These are phyloP conservation scores for Eucidaris tribuloides DNA, from an alignment of 35 echinoderm and acorn worm species.

Conservation along the genomic window DNA sequence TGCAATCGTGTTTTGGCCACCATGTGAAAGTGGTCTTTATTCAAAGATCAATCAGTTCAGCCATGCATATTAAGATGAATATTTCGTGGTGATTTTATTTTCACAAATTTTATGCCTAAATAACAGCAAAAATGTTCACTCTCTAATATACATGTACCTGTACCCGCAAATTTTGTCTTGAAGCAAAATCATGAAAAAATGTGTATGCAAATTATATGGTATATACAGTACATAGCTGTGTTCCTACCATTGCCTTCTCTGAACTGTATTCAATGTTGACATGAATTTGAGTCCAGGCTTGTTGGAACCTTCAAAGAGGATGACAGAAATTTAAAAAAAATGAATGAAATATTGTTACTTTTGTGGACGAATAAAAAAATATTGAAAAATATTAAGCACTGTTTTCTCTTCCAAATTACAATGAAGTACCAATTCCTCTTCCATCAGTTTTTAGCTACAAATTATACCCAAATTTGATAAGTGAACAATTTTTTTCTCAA, in stretches of 20 bases:
- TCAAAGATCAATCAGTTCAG: too few species aligned
- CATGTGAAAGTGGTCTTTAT: too few species aligned
- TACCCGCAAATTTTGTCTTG: too few species aligned
- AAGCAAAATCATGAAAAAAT: too few species aligned
- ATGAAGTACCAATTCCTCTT: not conserved
- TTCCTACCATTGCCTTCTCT: slow-evolving; percentile 28
- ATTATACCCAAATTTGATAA: not conserved
- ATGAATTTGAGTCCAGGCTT: slow-evolving; percentile 45
- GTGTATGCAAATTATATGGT: not conserved
- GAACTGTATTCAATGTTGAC: slow-evolving; percentile 37
- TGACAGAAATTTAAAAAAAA: not conserved
- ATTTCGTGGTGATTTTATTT: too few species aligned
- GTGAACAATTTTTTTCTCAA: too few species aligned
- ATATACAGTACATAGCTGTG: not conserved
- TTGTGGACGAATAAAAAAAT: too few species aligned
- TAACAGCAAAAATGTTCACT: too few species aligned
- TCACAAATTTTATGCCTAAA: too few species aligned
- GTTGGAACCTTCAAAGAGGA: slow-evolving; percentile 34
- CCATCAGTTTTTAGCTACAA: not conserved
- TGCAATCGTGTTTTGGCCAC: too few species aligned
- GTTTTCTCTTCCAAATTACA: not conserved
- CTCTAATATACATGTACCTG: too few species aligned
- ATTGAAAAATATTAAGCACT: not conserved
- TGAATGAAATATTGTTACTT: not conserved
- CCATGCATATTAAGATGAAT: too few species aligned